Percentiles rank a stretch among this genome's conserved stretches.
These are phyloP conservation scores for Diarsia rubi DNA, from an alignment of 2,888 invertebrate species.

Conservation along the genomic window DNA sequence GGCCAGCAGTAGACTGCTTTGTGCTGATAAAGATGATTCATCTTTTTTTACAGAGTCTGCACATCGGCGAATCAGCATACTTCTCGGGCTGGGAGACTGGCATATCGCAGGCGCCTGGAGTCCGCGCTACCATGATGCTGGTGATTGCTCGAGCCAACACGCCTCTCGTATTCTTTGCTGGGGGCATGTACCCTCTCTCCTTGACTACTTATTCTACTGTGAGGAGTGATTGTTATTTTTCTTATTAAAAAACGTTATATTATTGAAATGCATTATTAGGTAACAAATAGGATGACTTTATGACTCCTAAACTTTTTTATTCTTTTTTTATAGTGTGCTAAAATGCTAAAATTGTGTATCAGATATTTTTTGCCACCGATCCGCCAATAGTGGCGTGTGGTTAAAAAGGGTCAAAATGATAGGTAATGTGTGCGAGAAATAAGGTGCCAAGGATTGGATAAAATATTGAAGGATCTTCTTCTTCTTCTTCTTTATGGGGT, in stretches of 20 bases:
- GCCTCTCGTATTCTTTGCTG: slow-evolving; percentile 81
- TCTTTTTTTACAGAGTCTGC: slow-evolving; percentile 72
- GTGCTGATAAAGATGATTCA: neutral
- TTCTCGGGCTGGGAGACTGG: slow-evolving; percentile 84
- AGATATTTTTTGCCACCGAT: no score
- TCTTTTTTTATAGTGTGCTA: no score
- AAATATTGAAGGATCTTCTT: no score
- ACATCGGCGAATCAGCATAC: slow-evolving; percentile 79
- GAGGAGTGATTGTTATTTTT: slow-evolving; percentile 51
- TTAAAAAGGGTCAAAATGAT: neutral
- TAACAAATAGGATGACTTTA: neutral
- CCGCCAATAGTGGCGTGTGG: no score
- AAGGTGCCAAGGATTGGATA: neutral
- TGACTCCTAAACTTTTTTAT: neutral
- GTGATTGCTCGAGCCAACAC: slow-evolving; percentile 79
- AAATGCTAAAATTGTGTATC: no score
- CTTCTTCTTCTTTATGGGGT: no score
- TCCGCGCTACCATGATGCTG: slow-evolving; percentile 75
- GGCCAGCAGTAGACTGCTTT: neutral
- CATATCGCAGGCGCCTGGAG: slow-evolving; percentile 73
- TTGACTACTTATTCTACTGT: slow-evolving; percentile 81
- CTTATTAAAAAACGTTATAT: neutral
- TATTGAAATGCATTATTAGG: neutral
- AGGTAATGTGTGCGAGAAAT: neutral
- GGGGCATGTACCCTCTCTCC: slow-evolving; percentile 84